Percentiles rank a stretch among this genome's conserved stretches.
Conservation (phyloP, 1,140 invertebrate species). For the Sinonovacula constricta region DNA sequence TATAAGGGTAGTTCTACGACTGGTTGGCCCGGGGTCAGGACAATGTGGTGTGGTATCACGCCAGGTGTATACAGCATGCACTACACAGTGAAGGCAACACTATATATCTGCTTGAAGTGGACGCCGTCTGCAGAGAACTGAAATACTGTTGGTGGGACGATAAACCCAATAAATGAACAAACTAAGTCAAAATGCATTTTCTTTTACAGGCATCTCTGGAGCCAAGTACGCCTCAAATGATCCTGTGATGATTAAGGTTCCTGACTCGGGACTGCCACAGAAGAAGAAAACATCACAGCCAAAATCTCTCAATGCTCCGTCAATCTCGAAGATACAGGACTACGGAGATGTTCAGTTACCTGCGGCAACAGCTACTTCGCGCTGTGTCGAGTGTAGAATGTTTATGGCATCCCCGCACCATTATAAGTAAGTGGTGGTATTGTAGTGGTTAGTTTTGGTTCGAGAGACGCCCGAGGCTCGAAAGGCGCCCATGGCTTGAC, state of each 20-base stretch:
- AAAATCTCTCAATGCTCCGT: conserved; percentile 75
- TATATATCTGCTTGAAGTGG: background rate
- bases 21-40: too few species aligned
- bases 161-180: background rate
- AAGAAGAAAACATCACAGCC: conserved; percentile 51
- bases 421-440: conserved; percentile 69
- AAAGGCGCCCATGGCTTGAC: too few species aligned
- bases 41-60: too few species aligned
- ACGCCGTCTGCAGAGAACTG: too few species aligned
- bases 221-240: background rate
- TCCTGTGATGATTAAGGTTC: conserved; percentile 71
- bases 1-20: too few species aligned
- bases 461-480: too few species aligned
- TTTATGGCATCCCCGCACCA: conserved; percentile 71
- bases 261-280: conserved; percentile 53
- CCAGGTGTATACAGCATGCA: too few species aligned
- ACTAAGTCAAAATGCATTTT: background rate
- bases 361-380: conserved; percentile 32
- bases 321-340: conserved; percentile 69
- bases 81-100: background rate
- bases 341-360: conserved; percentile 62
- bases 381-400: conserved; percentile 74
- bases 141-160: too few species aligned
- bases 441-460: too few species aligned
- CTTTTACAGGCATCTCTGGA: conserved; percentile 10